Conservation (phyloP, 2,797 vertebrate species). For the Oophaga sylvatica region DNA sequence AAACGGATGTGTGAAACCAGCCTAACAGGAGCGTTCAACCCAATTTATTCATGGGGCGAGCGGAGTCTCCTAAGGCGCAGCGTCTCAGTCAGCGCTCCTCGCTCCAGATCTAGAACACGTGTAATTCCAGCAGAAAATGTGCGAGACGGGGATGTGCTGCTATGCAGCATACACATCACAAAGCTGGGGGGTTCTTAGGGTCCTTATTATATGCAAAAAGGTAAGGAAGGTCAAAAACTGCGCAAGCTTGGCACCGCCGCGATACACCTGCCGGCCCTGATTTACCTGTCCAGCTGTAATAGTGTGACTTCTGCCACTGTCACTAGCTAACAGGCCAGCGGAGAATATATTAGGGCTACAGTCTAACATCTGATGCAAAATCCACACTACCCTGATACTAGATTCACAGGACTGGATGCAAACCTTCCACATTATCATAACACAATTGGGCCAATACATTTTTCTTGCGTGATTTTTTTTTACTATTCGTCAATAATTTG, state of each 20-base stretch:
- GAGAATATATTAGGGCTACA: not conserved
- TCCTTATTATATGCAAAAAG: conserved; percentile 22
- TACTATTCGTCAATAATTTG: too few relatives aligned
- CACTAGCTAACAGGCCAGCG: not conserved
- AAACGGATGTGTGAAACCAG: too few relatives aligned
- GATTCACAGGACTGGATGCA: too few relatives aligned
- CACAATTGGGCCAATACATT: too few relatives aligned
- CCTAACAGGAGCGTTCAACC: conserved; percentile 29
- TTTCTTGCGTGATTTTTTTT: too few relatives aligned
- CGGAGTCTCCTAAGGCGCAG: conserved; percentile 31
- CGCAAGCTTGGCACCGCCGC: not conserved
- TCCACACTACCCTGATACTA: not conserved
- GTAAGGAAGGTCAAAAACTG: conserved; percentile 13
- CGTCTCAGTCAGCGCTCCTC: not conserved
- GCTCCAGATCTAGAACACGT: not conserved
- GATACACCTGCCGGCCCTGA: not conserved
- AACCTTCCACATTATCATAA: too few relatives aligned
- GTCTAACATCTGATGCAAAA: not conserved
- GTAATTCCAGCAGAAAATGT: not conserved
- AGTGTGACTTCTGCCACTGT: not conserved
- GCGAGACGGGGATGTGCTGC: not conserved
- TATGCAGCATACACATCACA: not conserved
- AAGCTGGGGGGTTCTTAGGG: not conserved
- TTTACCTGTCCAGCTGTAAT: not conserved
- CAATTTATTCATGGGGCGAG: conserved; percentile 48